phyloP scores from a whole-genome alignment of 2,113 vertebrate genomes.

The Protomyctophum bolini region DNA sequence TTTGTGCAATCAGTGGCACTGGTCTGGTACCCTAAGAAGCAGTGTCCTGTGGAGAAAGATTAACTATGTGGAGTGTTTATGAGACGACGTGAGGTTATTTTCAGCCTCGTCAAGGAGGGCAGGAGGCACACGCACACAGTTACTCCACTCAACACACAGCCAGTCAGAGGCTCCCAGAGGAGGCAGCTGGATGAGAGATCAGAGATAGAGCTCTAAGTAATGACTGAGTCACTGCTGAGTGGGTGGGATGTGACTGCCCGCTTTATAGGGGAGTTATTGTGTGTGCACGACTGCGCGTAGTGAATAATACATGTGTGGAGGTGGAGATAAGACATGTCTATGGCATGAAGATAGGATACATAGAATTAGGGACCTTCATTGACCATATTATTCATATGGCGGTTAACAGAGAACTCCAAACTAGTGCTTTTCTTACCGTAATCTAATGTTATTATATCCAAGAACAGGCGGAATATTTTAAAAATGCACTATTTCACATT shows the following conservation, averaged over 20 bases:
- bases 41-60: constrained; percentile 35
- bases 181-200: constrained; percentile 30
- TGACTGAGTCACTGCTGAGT: constrained; percentile 66
- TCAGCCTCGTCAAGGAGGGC: constrained; percentile 32
- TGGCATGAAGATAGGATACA: background rate
- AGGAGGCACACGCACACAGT: constrained; percentile 9
- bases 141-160: background rate
- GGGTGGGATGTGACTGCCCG: constrained; percentile 43
- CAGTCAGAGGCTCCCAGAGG: constrained; percentile 35
- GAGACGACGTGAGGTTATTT: constrained; percentile 60
- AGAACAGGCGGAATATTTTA: too few relatives aligned
- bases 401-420: too few relatives aligned
- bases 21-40: constrained; percentile 19
- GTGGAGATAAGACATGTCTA: background rate
- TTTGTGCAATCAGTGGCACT: constrained; percentile 59
- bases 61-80: constrained; percentile 59
- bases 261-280: constrained; percentile 17
- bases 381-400: too few relatives aligned
- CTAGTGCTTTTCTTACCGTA: too few relatives aligned
- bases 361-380: constrained; percentile 9
- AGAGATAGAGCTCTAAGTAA: constrained; percentile 29
- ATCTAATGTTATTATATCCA: too few relatives aligned
- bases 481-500: too few relatives aligned
- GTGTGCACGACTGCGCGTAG: too few relatives aligned
- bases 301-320: too few relatives aligned